Conservation (phyloP, 2,797 vertebrate genomes). For the Gymnothorax reevesii region DNA sequence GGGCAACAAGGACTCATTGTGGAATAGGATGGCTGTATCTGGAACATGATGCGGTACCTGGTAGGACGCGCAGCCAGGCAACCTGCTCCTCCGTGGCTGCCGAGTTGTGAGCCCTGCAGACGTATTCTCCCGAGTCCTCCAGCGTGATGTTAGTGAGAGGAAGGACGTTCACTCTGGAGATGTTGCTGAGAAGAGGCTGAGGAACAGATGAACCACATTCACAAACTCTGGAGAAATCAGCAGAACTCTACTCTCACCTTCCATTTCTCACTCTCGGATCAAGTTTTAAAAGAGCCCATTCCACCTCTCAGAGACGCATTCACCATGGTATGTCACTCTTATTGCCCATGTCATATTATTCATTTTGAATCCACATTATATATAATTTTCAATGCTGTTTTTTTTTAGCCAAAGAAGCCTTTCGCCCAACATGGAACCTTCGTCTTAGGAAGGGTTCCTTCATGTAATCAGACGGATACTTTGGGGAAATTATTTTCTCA, state of each 20-base stretch:
- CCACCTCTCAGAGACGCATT: background rate
- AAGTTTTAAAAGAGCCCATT: background rate
- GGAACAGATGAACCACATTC: background rate
- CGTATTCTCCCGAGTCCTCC: constrained; percentile 72
- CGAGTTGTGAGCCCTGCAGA: constrained; percentile 67
- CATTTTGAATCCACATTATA: no score
- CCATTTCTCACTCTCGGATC: background rate
- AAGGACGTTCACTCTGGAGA: constrained; percentile 66
- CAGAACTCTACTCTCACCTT: background rate
- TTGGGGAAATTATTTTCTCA: background rate
- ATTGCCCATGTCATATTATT: no score
- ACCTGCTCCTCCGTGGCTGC: constrained; percentile 62
- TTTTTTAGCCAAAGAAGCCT: no score
- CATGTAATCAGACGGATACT: no score
- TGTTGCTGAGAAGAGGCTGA: constrained; percentile 66
- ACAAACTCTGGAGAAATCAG: background rate
- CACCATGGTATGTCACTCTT: background rate
- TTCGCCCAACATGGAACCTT: no score
- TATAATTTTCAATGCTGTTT: no score
- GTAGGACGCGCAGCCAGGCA: constrained; percentile 71
- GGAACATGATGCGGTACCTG: constrained; percentile 54
- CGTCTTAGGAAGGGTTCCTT: no score
- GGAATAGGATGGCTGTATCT: no score
- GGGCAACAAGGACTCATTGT: no score
- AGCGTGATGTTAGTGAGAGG: constrained; percentile 63